phyloP scores from a whole-genome alignment of 2,888 invertebrate species.

The Thysanoteuthis rhombus region DNA sequence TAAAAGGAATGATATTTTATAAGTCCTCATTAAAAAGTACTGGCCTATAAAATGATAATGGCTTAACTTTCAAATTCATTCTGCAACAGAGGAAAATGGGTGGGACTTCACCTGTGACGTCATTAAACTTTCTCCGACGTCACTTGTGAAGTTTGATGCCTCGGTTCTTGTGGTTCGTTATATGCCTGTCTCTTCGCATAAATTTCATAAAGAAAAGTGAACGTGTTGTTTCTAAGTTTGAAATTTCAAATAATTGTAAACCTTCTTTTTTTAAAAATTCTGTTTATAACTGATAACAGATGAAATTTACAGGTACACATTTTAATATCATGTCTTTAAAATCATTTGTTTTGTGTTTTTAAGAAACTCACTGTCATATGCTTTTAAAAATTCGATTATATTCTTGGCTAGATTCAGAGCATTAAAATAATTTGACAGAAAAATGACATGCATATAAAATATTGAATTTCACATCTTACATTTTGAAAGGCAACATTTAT shows the following conservation, averaged over 20 bases:
- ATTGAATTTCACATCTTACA: not conserved
- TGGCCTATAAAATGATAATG: not conserved
- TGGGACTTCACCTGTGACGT: not conserved
- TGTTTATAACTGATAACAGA: not conserved
- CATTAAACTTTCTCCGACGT: not conserved
- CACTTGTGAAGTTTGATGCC: not conserved
- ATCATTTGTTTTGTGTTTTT: too few relatives aligned
- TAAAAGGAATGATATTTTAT: too few relatives aligned
- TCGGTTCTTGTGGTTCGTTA: not conserved
- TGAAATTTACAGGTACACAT: not conserved
- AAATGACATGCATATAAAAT: not conserved
- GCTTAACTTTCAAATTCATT: not conserved
- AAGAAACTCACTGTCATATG: not conserved
- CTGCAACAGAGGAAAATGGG: not conserved
- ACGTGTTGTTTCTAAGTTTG: not conserved
- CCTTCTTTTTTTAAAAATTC: not conserved
- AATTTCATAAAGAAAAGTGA: not conserved
- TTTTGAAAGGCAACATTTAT: not conserved
- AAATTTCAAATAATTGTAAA: not conserved
- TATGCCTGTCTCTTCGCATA: not conserved
- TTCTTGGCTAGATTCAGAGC: not conserved
- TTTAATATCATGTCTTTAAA: not conserved
- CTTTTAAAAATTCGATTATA: not conserved
- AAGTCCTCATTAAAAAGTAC: not conserved
- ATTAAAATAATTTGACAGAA: not conserved